Evolutionary conservation across 37 sponge, comb jelly and placozoan genomes (phyloP).

Genomic region (Spongia lamella): DNA sequence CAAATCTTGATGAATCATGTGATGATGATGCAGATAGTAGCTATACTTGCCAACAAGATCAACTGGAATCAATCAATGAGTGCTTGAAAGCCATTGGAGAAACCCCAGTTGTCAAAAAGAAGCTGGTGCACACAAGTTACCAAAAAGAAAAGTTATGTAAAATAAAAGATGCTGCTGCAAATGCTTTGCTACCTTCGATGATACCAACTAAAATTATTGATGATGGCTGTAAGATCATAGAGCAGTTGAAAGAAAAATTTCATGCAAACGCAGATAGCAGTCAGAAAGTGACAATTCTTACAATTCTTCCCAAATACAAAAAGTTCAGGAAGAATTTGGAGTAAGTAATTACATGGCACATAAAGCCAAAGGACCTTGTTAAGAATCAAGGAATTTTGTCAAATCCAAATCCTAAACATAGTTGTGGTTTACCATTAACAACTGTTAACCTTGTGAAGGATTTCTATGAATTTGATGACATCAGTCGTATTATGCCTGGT

Average conservation of each 20-base stretch:
- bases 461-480: slow-evolving; percentile 24
- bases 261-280: neutral
- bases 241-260: slow-evolving; percentile 16
- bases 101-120: no score
- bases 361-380: slow-evolving; percentile 32
- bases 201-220: no score
- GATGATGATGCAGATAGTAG: no score
- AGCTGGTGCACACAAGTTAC: no score
- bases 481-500: slow-evolving; percentile 32
- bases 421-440: slow-evolving; percentile 2
- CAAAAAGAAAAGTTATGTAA: no score
- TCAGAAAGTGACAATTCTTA: neutral
- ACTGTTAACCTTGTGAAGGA: neutral
- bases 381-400: slow-evolving; percentile 20
- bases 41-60: no score
- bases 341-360: slow-evolving; percentile 16
- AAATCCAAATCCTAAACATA: slow-evolving; percentile 19
- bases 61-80: no score
- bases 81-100: no score
- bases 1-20: no score
- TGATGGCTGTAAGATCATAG: no score
- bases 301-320: slow-evolving; percentile 13
- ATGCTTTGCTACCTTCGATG: no score
- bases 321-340: slow-evolving; percentile 1
- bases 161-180: no score